These are phyloP conservation scores for Amphipyra tragopoginis DNA, from an alignment of 2,888 invertebrate genomes.

Conservation along the genomic window DNA sequence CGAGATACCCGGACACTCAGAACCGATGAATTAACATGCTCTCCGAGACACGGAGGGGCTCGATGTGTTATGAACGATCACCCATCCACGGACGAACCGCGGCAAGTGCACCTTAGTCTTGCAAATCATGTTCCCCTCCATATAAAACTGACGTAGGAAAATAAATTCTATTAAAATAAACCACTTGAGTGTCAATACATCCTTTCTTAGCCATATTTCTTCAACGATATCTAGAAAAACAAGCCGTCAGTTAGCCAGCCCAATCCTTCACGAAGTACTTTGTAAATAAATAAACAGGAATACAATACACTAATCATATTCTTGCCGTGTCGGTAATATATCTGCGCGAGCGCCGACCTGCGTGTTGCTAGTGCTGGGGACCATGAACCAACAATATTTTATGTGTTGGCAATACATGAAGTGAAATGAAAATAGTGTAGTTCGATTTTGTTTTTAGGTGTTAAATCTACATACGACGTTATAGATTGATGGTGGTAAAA, in stretches of 20 bases:
- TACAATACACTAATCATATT: slow-evolving; percentile 73
- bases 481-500: too few relatives aligned
- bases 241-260: slow-evolving; percentile 39
- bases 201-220: slow-evolving; percentile 37
- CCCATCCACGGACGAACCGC: too few relatives aligned
- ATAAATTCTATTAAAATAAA: slow-evolving; percentile 26
- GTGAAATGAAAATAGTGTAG: background rate
- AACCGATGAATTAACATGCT: too few relatives aligned
- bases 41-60: too few relatives aligned
- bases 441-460: background rate
- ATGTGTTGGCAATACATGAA: background rate
- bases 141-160: slow-evolving; percentile 6
- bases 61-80: too few relatives aligned
- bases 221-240: slow-evolving; percentile 35
- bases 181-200: slow-evolving; percentile 21
- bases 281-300: slow-evolving; percentile 58
- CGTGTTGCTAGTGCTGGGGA: slow-evolving; percentile 22
- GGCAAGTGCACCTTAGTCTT: too few relatives aligned
- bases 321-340: slow-evolving; percentile 62
- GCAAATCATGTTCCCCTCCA: too few relatives aligned
- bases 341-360: slow-evolving; percentile 52
- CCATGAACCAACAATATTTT: slow-evolving; percentile 35
- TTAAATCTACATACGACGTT: background rate
- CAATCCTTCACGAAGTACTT: slow-evolving; percentile 54
- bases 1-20: too few relatives aligned